These are phyloP conservation scores for Drosophila nr. medialis DNA, from an alignment of 2,888 invertebrate species.

Conservation along the genomic window DNA sequence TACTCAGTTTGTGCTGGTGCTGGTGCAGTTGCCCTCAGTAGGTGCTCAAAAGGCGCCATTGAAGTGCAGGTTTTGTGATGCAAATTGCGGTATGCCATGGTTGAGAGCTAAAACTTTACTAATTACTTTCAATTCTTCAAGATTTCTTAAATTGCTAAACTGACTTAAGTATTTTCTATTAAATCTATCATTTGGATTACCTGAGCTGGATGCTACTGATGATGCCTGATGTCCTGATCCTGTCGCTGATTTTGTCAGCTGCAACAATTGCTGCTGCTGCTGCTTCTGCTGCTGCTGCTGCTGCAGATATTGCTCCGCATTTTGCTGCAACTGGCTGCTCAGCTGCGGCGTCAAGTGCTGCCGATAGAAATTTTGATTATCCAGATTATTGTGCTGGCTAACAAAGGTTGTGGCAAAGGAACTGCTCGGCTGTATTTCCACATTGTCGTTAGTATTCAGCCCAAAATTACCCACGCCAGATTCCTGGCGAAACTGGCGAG, in stretches of 20 bases:
- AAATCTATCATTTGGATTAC: constrained; percentile 67
- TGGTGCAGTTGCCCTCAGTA: constrained; percentile 42
- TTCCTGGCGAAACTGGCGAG: constrained; percentile 86
- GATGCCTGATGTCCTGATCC: constrained; percentile 8
- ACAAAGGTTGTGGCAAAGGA: constrained; percentile 69
- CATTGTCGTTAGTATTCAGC: constrained; percentile 85
- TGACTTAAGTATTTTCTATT: constrained; percentile 67
- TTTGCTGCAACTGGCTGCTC: constrained; percentile 82
- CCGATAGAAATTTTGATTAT: constrained; percentile 83
- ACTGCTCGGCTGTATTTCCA: constrained; percentile 76
- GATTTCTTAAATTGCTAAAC: constrained; percentile 81
- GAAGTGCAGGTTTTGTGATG: constrained; percentile 83
- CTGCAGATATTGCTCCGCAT: constrained; percentile 83
- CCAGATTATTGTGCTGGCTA: constrained; percentile 70
- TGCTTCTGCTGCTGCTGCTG: constrained; percentile 58
- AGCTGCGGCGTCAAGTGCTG: constrained; percentile 81
- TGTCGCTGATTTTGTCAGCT: constrained; percentile 44
- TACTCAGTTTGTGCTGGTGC: constrained; percentile 45
- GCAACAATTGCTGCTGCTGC: constrained; percentile 43
- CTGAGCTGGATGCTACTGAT: constrained; percentile 56
- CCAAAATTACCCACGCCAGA: constrained; percentile 88
- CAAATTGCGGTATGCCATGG: constrained; percentile 87
- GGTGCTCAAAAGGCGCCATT: constrained; percentile 78
- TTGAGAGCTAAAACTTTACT: constrained; percentile 92
- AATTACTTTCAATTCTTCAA: constrained; percentile 92